Conservation (phyloP, 2,113 vertebrate species). For the Charina bottae region DNA sequence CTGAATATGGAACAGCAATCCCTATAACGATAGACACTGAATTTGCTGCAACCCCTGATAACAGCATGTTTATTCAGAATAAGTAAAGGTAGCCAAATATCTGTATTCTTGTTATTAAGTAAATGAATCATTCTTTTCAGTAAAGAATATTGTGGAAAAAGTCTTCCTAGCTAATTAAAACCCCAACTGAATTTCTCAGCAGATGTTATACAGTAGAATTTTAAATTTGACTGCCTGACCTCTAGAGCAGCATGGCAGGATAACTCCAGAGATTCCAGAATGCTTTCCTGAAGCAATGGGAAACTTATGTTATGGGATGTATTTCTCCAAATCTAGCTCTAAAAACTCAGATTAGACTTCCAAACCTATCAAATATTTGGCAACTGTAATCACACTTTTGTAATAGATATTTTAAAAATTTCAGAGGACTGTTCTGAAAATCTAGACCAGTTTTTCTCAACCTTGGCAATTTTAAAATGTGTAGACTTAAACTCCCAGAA, state of each 20-base stretch:
- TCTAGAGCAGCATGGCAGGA: background rate
- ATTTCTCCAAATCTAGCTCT: background rate
- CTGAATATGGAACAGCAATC: background rate
- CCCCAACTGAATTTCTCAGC: constrained; percentile 38
- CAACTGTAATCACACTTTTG: background rate
- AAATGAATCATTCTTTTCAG: constrained; percentile 12
- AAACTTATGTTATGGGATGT: background rate
- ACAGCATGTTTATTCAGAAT: constrained; percentile 13
- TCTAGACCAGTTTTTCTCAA: background rate
- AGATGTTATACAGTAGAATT: constrained; percentile 18
- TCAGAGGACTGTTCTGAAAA: background rate
- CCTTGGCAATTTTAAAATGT: background rate
- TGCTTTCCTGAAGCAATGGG: background rate
- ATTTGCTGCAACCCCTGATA: background rate
- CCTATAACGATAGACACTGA: background rate
- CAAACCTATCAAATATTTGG: background rate
- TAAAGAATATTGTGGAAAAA: constrained; percentile 21
- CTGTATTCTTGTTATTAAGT: constrained; percentile 28
- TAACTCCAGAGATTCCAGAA: fast-evolving
- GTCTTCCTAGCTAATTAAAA: constrained; percentile 34
- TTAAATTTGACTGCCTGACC: background rate
- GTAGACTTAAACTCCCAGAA: background rate
- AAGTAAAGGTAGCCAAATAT: constrained; percentile 27
- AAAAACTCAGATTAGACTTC: background rate
- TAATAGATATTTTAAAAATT: background rate